A percentile compares a stretch with the other conserved stretches of the same genome.
phyloP scores from a whole-genome alignment of 1,140 invertebrate species.

The Meloidogyne floridensis region DNA sequence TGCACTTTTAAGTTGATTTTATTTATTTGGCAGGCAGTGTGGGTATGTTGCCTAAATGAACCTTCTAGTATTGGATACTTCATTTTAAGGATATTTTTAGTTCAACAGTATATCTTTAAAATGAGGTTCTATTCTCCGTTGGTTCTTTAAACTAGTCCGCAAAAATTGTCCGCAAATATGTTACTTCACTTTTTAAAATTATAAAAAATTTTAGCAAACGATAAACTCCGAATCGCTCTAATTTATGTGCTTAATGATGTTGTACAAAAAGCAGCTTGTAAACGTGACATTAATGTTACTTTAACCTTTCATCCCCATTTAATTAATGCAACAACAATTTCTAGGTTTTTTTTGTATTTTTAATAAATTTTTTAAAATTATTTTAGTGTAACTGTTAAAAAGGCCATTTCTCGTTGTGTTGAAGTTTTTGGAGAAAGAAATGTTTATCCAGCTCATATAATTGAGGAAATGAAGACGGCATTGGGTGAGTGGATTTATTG shows the following conservation, averaged over 20 bases:
- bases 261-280: constrained; percentile 58
- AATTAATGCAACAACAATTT: constrained; percentile 50
- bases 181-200: background rate
- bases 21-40: no score
- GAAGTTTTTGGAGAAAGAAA: constrained; percentile 54
- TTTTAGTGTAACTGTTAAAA: constrained; percentile 48
- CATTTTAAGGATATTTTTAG: no score
- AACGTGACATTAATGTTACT: constrained; percentile 43
- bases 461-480: constrained; percentile 52
- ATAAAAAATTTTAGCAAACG: constrained; percentile 44
- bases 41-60: no score
- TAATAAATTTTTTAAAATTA: background rate
- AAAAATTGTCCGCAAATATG: no score
- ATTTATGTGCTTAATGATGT: constrained; percentile 62
- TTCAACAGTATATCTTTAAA: no score
- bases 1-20: no score
- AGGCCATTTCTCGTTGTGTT: constrained; percentile 53
- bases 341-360: constrained; percentile 28
- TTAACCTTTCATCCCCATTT: constrained; percentile 56
- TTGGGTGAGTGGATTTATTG: constrained; percentile 31
- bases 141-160: no score
- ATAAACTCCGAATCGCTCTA: constrained; percentile 50
- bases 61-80: no score
- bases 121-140: no score
- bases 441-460: constrained; percentile 46